These are phyloP conservation scores for Thecophora atra DNA, from an alignment of 2,888 invertebrate genomes.

Conservation along the genomic window DNA sequence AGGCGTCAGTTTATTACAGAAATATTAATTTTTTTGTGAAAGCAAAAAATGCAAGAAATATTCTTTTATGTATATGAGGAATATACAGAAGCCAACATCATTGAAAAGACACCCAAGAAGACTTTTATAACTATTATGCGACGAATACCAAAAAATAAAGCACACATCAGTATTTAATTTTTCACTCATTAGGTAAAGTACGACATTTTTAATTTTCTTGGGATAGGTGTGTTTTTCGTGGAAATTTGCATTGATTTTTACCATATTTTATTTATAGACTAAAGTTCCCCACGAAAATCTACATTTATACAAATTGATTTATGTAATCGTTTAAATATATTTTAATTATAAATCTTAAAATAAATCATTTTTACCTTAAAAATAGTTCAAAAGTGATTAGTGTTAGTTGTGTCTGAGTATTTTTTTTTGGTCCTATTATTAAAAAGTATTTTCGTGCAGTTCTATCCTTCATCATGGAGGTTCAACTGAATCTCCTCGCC, in stretches of 20 bases:
- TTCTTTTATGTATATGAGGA: no score
- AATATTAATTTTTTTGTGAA: constrained; percentile 1
- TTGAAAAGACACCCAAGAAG: not conserved
- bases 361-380: no score
- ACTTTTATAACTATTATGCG: not conserved
- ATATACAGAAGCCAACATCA: not conserved
- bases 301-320: no score
- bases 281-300: no score
- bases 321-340: no score
- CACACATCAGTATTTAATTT: not conserved
- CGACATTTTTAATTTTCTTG: not conserved
- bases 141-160: not conserved
- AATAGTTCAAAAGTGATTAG: no score
- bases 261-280: no score
- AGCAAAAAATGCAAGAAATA: not conserved
- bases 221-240: not conserved
- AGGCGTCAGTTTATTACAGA: not conserved
- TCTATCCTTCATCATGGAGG: constrained; percentile 17
- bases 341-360: no score
- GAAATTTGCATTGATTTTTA: not conserved
- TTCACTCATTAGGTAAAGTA: not conserved
- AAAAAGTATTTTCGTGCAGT: not conserved
- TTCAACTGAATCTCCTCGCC: constrained; percentile 12
- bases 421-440: not conserved
- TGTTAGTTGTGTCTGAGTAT: no score